Base-by-base conservation (phyloP, 2,888 invertebrate genomes). In the Papilio demoleus region DNA sequence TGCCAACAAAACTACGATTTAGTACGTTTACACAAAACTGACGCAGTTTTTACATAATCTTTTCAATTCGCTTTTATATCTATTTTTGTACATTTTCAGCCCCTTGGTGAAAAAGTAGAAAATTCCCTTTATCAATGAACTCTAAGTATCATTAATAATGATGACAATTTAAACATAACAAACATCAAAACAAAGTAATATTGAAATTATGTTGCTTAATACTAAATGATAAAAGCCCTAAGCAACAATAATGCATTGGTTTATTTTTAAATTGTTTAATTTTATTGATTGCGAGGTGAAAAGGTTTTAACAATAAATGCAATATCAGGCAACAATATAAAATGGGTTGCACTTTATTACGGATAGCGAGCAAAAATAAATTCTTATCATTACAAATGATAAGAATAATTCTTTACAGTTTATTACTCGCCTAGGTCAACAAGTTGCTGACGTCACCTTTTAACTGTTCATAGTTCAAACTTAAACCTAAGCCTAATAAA, bases 1-100 rank as follows among this genome's bases (percentile, higher is more conserved):
- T 96, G 93, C 47, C 59, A 93, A 94, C 34, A 50, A 65, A 60
- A 34, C 8, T 22, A 31, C 1, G 2, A 19, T 5, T 62, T 31
- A 31, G n/a, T 14, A 31, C 53, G 8, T n/a, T 17, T 27, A 56
- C 53, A 17, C 8, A 19, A 45, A 19, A 45, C 17, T 42, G 17
- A 45, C 42, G 19, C 19, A 19, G 8, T 0, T 0, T 45, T 8
- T 19, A 0, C 6, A 45, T 9, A n/a, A n/a, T n/a, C n/a, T n/a
- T n/a, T n/a, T n/a, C n/a, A n/a, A n/a, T n/a, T n/a, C n/a, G n/a
- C n/a, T n/a, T 19, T 42, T 2, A 42, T 14, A 42, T 17, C 5
- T 14, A 0, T n/a, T 38, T n/a, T 38, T 36, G 8, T 36, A 14
- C 42, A 42, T 17, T 17, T 4, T 42, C 17, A 42, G 12, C 1